Conservation (phyloP, 2,797 vertebrate genomes). For the Muscicapa comitata region DNA sequence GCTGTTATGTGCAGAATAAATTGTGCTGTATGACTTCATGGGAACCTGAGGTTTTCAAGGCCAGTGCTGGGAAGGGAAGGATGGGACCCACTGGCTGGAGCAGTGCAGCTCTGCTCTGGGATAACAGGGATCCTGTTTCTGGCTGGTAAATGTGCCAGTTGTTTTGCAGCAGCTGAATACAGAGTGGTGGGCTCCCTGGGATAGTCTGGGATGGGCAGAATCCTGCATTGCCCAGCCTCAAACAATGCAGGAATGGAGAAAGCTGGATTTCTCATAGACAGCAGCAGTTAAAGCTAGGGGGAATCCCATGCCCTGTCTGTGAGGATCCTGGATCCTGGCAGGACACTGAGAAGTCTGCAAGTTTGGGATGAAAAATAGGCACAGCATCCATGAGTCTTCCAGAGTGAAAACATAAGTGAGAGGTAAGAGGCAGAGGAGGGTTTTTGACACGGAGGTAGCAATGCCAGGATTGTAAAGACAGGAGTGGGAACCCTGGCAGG, state of each 20-base stretch:
- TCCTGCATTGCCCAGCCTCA: neutral
- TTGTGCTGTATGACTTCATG: neutral
- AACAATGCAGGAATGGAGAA: neutral
- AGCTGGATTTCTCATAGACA: neutral
- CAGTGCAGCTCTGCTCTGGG: neutral
- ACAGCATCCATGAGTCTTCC: neutral
- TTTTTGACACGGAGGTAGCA: neutral
- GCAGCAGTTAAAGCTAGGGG: neutral
- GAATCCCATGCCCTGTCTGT: neutral
- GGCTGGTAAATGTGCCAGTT: neutral
- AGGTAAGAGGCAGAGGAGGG: neutral
- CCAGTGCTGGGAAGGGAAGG: neutral
- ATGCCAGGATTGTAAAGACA: neutral
- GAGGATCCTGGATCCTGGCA: neutral
- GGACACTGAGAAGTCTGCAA: neutral
- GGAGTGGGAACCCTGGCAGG: rapidly evolving
- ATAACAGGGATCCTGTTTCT: rapidly evolving
- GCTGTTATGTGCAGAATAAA: rapidly evolving
- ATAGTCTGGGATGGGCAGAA: neutral
- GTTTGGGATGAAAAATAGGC: neutral
- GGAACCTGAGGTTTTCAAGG: neutral
- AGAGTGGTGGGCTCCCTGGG: neutral
- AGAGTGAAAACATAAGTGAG: neutral
- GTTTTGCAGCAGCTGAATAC: neutral
- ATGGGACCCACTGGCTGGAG: neutral